Conservation (phyloP, 2,113 vertebrate genomes). For the Cebus imitator region DNA sequence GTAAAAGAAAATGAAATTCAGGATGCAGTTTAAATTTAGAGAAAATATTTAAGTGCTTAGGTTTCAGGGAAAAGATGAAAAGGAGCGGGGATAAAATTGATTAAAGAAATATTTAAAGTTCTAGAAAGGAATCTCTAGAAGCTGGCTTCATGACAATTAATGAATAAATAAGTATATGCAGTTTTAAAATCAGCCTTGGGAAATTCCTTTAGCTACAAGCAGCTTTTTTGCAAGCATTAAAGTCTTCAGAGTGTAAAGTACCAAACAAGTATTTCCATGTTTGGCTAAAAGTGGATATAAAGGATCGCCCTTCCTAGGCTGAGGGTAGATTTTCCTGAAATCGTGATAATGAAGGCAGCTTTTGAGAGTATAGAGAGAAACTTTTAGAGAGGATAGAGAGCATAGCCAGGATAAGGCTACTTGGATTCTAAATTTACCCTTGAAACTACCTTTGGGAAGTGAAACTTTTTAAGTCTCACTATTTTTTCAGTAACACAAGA, state of each 20-base stretch:
- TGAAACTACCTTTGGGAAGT: background rate
- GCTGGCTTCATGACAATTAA: background rate
- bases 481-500: background rate
- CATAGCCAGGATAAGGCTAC: background rate
- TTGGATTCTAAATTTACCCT: background rate
- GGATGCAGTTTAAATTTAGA: background rate
- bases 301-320: background rate
- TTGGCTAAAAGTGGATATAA: background rate
- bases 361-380: background rate
- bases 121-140: background rate
- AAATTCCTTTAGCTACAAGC: background rate
- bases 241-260: background rate
- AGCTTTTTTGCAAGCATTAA: background rate
- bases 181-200: background rate
- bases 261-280: background rate
- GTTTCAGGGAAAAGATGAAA: background rate
- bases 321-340: background rate
- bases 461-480: background rate
- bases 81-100: background rate
- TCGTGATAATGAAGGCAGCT: background rate
- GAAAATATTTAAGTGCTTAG: background rate
- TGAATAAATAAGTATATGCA: background rate
- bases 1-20: background rate
- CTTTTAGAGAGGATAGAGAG: background rate
- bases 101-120: background rate